Percentiles rank a stretch among this genome's conserved stretches.
Conservation (phyloP, 2,888 invertebrate species). For the Limnephilus marmoratus region DNA sequence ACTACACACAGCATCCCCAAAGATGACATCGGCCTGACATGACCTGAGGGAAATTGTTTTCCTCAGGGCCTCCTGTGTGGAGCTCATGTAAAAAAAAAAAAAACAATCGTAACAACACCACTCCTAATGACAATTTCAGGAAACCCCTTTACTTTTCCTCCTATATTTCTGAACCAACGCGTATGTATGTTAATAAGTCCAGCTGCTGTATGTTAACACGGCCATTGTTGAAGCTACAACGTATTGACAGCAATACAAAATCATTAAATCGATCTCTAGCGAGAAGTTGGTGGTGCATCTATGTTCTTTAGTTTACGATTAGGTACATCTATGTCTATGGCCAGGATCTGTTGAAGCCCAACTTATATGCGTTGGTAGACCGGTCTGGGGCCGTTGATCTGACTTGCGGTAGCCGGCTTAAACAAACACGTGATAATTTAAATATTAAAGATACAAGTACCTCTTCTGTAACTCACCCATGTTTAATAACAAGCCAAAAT, state of each 20-base stretch:
- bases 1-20: too few species aligned
- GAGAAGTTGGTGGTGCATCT: not conserved
- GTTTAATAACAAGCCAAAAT: not conserved
- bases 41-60: too few species aligned
- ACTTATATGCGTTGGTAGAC: not conserved
- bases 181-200: constrained; percentile 5
- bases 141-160: not conserved
- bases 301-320: not conserved
- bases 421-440: not conserved
- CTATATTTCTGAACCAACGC: not conserved
- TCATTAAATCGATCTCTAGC: not conserved
- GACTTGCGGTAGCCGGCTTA: not conserved
- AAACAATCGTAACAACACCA: too few species aligned
- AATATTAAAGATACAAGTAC: not conserved
- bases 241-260: constrained; percentile 12
- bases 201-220: constrained; percentile 12
- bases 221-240: not conserved
- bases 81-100: too few species aligned
- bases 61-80: too few species aligned
- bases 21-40: too few species aligned
- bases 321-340: not conserved
- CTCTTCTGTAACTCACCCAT: not conserved
- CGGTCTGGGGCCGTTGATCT: not conserved
- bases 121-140: too few species aligned
- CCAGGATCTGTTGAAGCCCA: not conserved